Percentiles rank a stretch among this genome's conserved stretches.
Conservation (phyloP, 1,140 invertebrate genomes). For the Penaeus japonicus region DNA sequence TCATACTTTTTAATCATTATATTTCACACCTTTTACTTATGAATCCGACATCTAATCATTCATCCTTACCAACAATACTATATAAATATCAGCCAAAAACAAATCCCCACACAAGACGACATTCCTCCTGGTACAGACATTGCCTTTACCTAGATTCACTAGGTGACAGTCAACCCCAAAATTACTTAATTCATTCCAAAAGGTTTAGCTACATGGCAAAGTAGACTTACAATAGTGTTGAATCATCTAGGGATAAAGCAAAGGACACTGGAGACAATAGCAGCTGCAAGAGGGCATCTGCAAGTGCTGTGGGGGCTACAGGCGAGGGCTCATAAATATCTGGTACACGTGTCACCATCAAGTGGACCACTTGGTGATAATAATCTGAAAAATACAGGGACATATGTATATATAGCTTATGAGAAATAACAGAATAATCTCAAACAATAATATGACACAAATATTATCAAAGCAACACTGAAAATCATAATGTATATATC, state of each 20-base stretch:
- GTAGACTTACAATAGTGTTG: conserved; percentile 35
- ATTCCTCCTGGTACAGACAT: no score
- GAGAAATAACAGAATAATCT: neutral
- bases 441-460: neutral
- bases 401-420: neutral
- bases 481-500: neutral
- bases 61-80: no score
- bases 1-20: no score
- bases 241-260: conserved; percentile 8
- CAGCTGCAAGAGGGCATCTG: conserved; percentile 42
- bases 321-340: conserved; percentile 39
- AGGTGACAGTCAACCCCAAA: no score
- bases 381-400: conserved; percentile 40
- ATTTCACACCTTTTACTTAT: no score
- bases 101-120: no score
- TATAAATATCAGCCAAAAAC: no score
- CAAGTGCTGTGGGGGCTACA: conserved; percentile 43
- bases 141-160: no score
- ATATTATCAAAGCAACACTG: neutral
- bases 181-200: no score
- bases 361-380: conserved; percentile 42
- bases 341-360: conserved; percentile 43
- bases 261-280: conserved; percentile 50
- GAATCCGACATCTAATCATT: no score
- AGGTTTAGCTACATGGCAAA: no score